Evolutionary conservation across 2,888 invertebrate genomes (phyloP), one percentile per base, ranked within the genome.

Genomic region (Sarcophaga caerulescens): DNA sequence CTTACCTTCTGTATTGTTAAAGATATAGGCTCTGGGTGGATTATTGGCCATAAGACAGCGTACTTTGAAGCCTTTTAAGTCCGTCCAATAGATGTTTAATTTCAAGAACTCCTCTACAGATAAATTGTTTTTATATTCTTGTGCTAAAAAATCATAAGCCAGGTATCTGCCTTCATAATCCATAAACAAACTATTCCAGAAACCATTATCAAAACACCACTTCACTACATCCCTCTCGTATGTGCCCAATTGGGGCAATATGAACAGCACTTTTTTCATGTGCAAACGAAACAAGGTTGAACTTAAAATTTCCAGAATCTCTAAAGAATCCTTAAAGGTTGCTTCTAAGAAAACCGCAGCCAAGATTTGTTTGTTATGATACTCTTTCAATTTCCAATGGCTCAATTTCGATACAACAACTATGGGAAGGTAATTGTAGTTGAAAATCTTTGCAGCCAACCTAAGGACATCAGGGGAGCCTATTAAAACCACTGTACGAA

Each of bases 1-100:
- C 4, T 25, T 19, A 1, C 68, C 23, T 2, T 77, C 17, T 3
- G 4, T 2, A 11, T 83, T 66, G 4, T 73, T 17, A 6, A 73
- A 52, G 11, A 85, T 19, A 8, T 84, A 62, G 0, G 83, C 69
- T 12, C 87, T 52, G 0, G 88, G 88, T 3, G 84, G 74, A 81
- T 82, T 77, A 5, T 73, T 35, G 14, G 70, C 87, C 19, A 85
- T 47, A 8, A 60, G 17, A 44, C 74, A 81, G 11, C 71, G 84
- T 63, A 88, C 80, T 8, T 73, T 69, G 4, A 68, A 80, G 1
- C 85, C 74, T 4, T 69, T 44, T 14, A 85, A 63, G 21, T 87
- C 66, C 0, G 0, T 2, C 82, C 79, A 81, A 4, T 68, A 44
- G 1, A 4, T 59, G 12, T 5, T 1, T 5, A 11, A 25, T n/a